Conservation (phyloP, 2,888 invertebrate genomes). For the Archaeoteleia sp. region DNA sequence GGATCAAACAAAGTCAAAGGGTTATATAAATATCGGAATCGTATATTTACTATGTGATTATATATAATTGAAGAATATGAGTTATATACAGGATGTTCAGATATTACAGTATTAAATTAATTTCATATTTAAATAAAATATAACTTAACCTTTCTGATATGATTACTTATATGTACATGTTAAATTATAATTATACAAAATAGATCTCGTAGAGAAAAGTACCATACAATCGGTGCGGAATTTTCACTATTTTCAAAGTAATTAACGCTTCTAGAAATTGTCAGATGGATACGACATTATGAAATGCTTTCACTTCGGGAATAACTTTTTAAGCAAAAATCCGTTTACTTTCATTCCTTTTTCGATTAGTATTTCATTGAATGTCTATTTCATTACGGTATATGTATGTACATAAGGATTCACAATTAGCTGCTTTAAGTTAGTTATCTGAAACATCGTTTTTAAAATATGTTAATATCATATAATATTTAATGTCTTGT, state of each 20-base stretch:
- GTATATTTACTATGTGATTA: slow-evolving; percentile 37
- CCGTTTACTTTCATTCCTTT: too few species aligned
- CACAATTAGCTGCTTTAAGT: too few species aligned
- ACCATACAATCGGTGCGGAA: background rate
- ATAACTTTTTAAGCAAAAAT: background rate
- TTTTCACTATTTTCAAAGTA: background rate
- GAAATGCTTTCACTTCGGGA: too few species aligned
- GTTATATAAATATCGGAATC: slow-evolving; percentile 59
- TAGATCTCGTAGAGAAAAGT: slow-evolving; percentile 23
- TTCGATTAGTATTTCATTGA: too few species aligned
- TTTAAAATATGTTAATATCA: too few species aligned
- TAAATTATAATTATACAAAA: slow-evolving; percentile 35
- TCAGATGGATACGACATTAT: background rate
- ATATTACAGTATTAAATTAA: slow-evolving; percentile 20
- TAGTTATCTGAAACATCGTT: background rate
- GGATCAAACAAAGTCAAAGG: slow-evolving; percentile 28
- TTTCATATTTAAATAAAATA: slow-evolving; percentile 28
- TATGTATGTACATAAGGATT: too few species aligned
- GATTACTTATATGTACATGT: slow-evolving; percentile 42
- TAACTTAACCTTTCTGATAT: slow-evolving; percentile 25
- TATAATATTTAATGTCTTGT: too few species aligned
- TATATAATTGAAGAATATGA: slow-evolving; percentile 15
- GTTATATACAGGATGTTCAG: slow-evolving; percentile 42
- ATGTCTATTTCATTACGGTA: too few species aligned
- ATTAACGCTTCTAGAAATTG: background rate